Base-by-base conservation (phyloP, 2,113 vertebrate genomes). In the Tachysurus fulvidraco region DNA sequence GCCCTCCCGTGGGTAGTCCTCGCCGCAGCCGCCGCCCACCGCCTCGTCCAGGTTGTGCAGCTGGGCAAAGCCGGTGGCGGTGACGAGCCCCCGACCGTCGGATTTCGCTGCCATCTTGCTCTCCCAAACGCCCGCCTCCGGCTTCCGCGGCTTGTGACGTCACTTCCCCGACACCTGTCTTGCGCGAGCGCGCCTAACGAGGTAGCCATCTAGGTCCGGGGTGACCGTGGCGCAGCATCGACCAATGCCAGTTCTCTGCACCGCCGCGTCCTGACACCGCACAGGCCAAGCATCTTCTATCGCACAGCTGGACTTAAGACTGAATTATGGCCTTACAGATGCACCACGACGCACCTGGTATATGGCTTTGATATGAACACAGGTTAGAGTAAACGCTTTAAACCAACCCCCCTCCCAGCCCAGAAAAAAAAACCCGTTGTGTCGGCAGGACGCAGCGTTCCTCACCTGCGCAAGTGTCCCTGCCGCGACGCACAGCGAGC, bases 51-150 rank as follows among this genome's bases (percentile, higher is more conserved):
- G 96, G 96, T 98, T 96, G 95, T 96, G 97, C 96, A 98, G 96
- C 95, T 97, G 97, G 95, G 97, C 97, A 95, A 98, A 98, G 94
- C 97, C 97, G 95, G 94, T 94, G 93, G 94, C 97, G 94, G 94
- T 94, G 93, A 94, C 94, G 94, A 97, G 96, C 96, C 96, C 96
- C 93, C 94, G 96, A 94, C 96, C 97, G 95, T 98, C 97, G 94
- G 97, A 97, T 95, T 97, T 97, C 93, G 96, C 97, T 96, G 97
- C 97, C 97, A 97, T 98, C 96, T 97, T 98, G 94, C 95, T 95
- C 93, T 95, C 95, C 94, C 92, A 92, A 94, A 95, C 93, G 94
- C 94, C 95, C 95, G 94, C 94, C 95, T 94, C 92, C 93, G 94
- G 94, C 94, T 95, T 95, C 94, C 95, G 94, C 94, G 93, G 92